These are phyloP conservation scores for Brachionus rotundiformis DNA, from an alignment of 1,140 invertebrate genomes.

Conservation along the genomic window DNA sequence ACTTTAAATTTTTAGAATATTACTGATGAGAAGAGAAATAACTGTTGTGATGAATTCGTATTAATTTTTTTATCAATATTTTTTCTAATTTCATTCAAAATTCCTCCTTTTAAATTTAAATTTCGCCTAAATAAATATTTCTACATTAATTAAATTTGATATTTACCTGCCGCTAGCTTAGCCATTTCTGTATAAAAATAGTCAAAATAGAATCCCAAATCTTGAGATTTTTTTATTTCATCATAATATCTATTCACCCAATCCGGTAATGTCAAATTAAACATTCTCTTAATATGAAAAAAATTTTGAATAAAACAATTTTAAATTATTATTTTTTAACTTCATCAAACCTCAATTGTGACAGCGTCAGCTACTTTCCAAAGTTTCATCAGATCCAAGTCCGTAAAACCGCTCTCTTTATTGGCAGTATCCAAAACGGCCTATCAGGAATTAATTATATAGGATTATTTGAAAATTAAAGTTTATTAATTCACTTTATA, in stretches of 20 bases:
- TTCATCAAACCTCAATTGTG: conserved; percentile 32
- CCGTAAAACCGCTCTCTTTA: conserved; percentile 31
- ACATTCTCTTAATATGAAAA: conserved; percentile 12
- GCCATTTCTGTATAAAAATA: conserved; percentile 45
- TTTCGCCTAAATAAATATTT: no score
- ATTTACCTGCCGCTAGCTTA: neutral
- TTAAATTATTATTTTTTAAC: neutral
- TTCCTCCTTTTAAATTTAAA: conserved; percentile 26
- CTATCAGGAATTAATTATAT: no score
- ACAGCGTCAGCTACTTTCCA: conserved; percentile 50
- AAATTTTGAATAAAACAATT: neutral
- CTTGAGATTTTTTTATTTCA: conserved; percentile 8
- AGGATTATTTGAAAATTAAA: neutral
- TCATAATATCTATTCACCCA: conserved; percentile 8
- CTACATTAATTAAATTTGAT: no score
- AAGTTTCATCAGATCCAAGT: conserved; percentile 23
- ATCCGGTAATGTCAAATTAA: conserved; percentile 24
- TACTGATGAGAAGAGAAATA: conserved; percentile 49
- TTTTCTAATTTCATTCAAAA: conserved; percentile 12
- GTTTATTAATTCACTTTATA: conserved; percentile 7
- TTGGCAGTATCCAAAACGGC: neutral
- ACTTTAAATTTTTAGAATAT: neutral
- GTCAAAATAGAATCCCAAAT: conserved; percentile 43
- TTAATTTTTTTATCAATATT: conserved; percentile 23
- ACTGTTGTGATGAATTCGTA: neutral